Conservation (phyloP, 2,888 invertebrate genomes). For the Leucozona laternaria region DNA sequence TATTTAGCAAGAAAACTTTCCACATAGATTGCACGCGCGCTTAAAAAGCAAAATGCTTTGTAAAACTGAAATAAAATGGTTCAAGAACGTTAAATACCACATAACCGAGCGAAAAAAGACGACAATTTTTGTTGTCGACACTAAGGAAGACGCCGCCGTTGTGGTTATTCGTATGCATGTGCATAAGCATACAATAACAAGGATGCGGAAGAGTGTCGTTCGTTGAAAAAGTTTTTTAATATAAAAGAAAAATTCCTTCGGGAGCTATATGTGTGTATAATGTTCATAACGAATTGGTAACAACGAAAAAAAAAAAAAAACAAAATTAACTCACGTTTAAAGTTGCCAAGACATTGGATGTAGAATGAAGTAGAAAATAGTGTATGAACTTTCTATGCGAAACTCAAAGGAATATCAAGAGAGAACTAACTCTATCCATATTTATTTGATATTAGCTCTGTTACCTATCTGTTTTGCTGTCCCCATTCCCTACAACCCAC, state of each 20-base stretch:
- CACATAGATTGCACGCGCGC: slow-evolving; percentile 2
- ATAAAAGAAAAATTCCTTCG: slow-evolving; percentile 13
- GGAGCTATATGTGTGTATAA: slow-evolving; percentile 5
- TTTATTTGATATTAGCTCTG: too few species aligned
- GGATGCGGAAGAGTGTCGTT: slow-evolving; percentile 12
- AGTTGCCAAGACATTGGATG: not conserved
- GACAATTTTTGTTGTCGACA: slow-evolving; percentile 21
- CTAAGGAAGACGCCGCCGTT: not conserved
- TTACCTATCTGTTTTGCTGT: too few species aligned
- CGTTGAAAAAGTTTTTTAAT: slow-evolving; percentile 45
- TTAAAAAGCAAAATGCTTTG: not conserved
- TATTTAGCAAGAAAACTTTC: slow-evolving; percentile 29
- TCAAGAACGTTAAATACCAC: slow-evolving; percentile 37
- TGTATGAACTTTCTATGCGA: not conserved
- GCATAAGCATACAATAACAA: slow-evolving; percentile 13
- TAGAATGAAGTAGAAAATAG: not conserved
- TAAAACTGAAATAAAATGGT: not conserved
- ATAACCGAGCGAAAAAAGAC: slow-evolving; percentile 5
- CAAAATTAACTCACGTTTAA: not conserved
- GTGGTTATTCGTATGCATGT: slow-evolving; percentile 1
- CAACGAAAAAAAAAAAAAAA: not conserved
- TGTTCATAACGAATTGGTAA: not conserved
- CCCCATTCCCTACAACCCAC: too few species aligned
- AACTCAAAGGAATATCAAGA: not conserved
- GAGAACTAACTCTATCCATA: too few species aligned